phyloP scores from a whole-genome alignment of 2,888 invertebrate genomes.

The Pasiphila rectangulata region DNA sequence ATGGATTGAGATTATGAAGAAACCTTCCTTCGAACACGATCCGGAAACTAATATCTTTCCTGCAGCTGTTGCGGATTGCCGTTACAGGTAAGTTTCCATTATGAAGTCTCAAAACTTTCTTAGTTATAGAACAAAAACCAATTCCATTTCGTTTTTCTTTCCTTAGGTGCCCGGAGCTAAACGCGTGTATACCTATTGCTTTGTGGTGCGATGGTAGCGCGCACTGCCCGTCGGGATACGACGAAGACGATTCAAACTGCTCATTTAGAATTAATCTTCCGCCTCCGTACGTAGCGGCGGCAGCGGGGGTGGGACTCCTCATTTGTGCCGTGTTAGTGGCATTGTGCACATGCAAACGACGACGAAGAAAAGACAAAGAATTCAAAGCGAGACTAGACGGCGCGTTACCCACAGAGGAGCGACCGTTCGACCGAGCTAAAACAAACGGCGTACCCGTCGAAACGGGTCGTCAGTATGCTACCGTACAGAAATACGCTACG shows the following conservation, averaged over 20 bases:
- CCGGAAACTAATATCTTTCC: slow-evolving; percentile 74
- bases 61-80: slow-evolving; percentile 81
- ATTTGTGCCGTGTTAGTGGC: slow-evolving; percentile 80
- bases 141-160: slow-evolving; percentile 19
- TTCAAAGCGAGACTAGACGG: slow-evolving; percentile 82
- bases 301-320: slow-evolving; percentile 83
- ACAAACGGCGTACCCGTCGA: slow-evolving; percentile 66
- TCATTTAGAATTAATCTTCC: slow-evolving; percentile 85
- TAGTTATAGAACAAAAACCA: slow-evolving; percentile 4
- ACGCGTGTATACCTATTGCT: slow-evolving; percentile 88
- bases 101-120: slow-evolving; percentile 8
- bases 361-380: slow-evolving; percentile 81
- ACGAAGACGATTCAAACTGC: slow-evolving; percentile 89
- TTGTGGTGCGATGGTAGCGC: slow-evolving; percentile 90
- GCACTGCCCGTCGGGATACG: slow-evolving; percentile 91
- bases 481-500: slow-evolving; percentile 77
- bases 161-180: slow-evolving; percentile 88
- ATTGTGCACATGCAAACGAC: slow-evolving; percentile 82
- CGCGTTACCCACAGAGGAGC: slow-evolving; percentile 79
- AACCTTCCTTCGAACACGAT: slow-evolving; percentile 76
- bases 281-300: slow-evolving; percentile 83
- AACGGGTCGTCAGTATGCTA: slow-evolving; percentile 69
- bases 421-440: slow-evolving; percentile 82
- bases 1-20: slow-evolving; percentile 89
- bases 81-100: slow-evolving; percentile 81